Base-by-base conservation (phyloP, 2,113 vertebrate species). In the Dromaius novaehollandiae region DNA sequence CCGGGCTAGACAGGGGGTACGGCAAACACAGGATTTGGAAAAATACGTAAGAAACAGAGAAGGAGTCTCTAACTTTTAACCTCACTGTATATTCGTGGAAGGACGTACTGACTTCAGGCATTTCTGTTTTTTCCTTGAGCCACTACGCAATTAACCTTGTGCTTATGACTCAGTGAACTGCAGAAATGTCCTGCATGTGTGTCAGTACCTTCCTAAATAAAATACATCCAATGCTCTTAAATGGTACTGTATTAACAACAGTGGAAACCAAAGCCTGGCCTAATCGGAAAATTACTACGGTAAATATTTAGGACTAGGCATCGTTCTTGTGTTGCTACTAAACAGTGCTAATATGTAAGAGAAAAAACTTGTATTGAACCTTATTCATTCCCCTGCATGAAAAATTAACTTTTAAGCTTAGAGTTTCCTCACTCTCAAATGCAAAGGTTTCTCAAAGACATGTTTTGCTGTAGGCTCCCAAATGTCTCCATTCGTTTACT, bases 21-120 rank as follows among this genome's bases (percentile, higher is more conserved):
- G 0, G 51, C 60, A 86, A 36, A 50, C 80, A 66, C 40, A 11
- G 34, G n/a, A 53, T 0, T 38, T 38, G 38, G 46, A 28, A 66
- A 88, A 90, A 74, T 38, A 50, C 2, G 0, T 56, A 50, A 28
- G 40, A 51, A 74, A 48, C 19, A 60, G 4, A 80, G 42, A n/a
- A 18, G 60, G 28, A 66, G 20, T 19, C 65, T 83, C 83, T 11
- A 61, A 20, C 51, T 68, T 91, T 56, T 73, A 77, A 69, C 44
- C 36, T 55, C 6, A 13, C 64, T 50, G 4, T 64, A 10, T 15
- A 28, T 84, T 58, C 75, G 46, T 2, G 2, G 19, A 53, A 51
- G 21, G 66, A 83, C 28, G 13, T 6, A 48, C 21, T 4, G 13
- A n/a, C 79, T 82, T 66, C 68, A 71, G 55, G 85, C 78, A n/a